Evolutionary conservation across 2,797 vertebrate species (phyloP).

Genomic region (Sternotherus odoratus): DNA sequence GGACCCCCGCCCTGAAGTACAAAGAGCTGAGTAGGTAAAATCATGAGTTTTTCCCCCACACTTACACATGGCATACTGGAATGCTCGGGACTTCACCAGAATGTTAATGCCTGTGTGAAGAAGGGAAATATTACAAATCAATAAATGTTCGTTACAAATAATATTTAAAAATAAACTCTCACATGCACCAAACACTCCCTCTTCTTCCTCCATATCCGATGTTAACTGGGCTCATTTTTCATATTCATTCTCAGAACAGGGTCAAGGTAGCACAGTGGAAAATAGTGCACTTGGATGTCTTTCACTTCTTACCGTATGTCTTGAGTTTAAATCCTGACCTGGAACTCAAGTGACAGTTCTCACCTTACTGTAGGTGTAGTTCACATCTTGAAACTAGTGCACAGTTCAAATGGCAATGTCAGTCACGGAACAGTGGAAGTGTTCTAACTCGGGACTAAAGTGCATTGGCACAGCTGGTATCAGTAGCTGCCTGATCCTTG

Average conservation of each 20-base stretch:
- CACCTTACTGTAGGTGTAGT: fast-evolving
- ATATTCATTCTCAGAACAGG: not conserved
- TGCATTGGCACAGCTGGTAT: not conserved
- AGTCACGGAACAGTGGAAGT: not conserved
- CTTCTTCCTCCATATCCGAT: not conserved
- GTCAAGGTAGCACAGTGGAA: not conserved
- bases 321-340: not conserved
- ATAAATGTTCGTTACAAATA: not conserved
- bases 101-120: slow-evolving; percentile 90
- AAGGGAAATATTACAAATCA: not conserved
- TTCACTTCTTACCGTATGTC: not conserved
- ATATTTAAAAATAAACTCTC: not conserved
- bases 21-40: not conserved
- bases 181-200: not conserved
- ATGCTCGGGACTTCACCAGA: slow-evolving; percentile 93
- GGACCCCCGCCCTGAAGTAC: fast-evolving
- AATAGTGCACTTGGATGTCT: not conserved
- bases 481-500: not conserved
- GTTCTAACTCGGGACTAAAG: not conserved
- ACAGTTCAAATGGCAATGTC: not conserved
- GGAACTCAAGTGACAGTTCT: not conserved
- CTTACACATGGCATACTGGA: slow-evolving; percentile 98
- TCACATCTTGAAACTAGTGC: not conserved
- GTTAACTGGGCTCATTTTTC: not conserved
- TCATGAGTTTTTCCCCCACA: not conserved